These are phyloP conservation scores for Erythrolamprus reginae DNA, from an alignment of 2,113 vertebrate genomes.

Conservation along the genomic window DNA sequence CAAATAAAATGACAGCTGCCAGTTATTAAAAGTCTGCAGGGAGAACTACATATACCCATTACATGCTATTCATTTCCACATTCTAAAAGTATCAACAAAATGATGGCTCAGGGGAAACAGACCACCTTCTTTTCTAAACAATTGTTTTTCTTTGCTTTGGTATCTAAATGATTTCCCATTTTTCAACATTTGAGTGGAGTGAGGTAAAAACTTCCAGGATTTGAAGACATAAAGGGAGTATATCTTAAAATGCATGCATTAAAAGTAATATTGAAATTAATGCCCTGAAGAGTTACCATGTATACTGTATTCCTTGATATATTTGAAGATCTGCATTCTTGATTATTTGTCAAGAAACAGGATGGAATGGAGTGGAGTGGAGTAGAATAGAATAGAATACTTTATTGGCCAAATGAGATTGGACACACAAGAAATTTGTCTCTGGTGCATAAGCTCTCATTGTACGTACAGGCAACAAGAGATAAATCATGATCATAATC, in stretches of 20 bases:
- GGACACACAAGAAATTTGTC: too few species aligned
- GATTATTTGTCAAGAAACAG: too few species aligned
- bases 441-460: too few species aligned
- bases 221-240: background rate
- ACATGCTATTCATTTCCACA: conserved; percentile 7
- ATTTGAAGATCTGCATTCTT: background rate
- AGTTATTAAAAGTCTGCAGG: conserved; percentile 13
- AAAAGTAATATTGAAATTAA: background rate
- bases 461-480: too few species aligned
- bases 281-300: background rate
- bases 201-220: background rate
- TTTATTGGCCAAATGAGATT: too few species aligned
- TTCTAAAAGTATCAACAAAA: conserved; percentile 7
- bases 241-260: background rate
- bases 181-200: background rate
- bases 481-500: too few species aligned
- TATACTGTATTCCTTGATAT: background rate
- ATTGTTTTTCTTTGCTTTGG: background rate
- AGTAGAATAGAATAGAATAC: too few species aligned
- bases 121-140: background rate
- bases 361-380: too few species aligned
- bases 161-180: background rate
- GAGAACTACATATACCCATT: background rate
- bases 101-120: background rate
- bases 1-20: conserved; percentile 19